Conservation (phyloP, 2,113 vertebrate genomes). For the Motacilla alba region DNA sequence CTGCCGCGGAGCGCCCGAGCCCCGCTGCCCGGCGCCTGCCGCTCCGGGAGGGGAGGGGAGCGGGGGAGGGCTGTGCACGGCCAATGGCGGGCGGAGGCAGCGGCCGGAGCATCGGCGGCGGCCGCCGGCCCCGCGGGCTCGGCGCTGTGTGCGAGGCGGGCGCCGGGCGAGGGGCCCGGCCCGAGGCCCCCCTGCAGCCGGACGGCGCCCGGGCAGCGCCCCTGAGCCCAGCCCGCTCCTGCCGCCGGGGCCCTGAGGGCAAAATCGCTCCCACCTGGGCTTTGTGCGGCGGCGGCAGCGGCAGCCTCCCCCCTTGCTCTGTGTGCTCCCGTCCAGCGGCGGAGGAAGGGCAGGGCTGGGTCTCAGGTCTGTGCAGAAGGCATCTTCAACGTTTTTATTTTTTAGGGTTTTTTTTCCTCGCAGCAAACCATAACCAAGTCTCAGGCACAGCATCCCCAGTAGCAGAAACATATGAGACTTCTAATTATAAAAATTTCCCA, state of each 20-base stretch:
- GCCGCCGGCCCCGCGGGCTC: not conserved
- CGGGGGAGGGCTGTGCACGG: too few species aligned
- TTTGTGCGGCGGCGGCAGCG: not conserved
- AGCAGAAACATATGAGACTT: not conserved
- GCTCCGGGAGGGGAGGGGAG: too few species aligned
- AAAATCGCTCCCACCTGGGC: not conserved
- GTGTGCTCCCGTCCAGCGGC: not conserved
- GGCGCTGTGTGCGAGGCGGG: not conserved
- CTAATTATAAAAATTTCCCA: not conserved
- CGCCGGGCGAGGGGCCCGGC: not conserved
- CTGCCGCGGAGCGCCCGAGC: too few species aligned
- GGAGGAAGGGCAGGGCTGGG: not conserved
- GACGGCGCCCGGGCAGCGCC: not conserved
- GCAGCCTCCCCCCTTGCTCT: not conserved
- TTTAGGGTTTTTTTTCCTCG: accelerated
- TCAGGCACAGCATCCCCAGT: not conserved
- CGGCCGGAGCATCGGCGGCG: not conserved
- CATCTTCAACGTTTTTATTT: not conserved
- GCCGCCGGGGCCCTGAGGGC: not conserved
- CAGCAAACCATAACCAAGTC: not conserved
- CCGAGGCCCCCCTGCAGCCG: not conserved
- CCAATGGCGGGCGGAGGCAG: too few species aligned
- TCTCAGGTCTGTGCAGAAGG: accelerated
- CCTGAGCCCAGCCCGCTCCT: not conserved
- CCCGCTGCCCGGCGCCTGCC: too few species aligned